phyloP scores from a whole-genome alignment of 1,140 invertebrate genomes.

The Hyles vespertilio region DNA sequence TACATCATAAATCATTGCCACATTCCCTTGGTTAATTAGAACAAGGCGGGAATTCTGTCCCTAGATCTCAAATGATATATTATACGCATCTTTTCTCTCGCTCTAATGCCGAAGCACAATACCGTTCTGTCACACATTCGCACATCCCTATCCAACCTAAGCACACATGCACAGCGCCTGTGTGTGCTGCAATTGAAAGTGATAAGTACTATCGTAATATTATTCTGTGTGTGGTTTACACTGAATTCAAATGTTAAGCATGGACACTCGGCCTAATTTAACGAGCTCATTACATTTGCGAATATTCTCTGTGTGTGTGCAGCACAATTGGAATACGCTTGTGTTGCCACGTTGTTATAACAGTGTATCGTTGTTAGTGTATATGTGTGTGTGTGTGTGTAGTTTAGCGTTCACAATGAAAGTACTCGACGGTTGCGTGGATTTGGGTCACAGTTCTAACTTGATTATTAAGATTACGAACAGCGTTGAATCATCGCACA shows the following conservation, averaged over 20 bases:
- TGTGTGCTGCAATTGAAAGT: background rate
- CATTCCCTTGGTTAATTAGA: conserved; percentile 43
- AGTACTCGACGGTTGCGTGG: conserved; percentile 65
- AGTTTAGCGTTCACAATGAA: conserved; percentile 68
- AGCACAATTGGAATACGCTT: conserved; percentile 10
- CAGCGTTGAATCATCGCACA: conserved; percentile 66
- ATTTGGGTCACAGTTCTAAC: conserved; percentile 70
- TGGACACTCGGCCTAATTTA: conserved; percentile 20
- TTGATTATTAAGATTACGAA: conserved; percentile 71
- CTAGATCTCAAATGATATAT: conserved; percentile 61
- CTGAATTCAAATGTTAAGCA: conserved; percentile 21
- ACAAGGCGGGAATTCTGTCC: conserved; percentile 49
- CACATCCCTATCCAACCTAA: background rate
- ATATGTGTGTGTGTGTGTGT: conserved; percentile 36
- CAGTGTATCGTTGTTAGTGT: conserved; percentile 14
- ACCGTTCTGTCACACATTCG: conserved; percentile 43
- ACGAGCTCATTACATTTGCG: conserved; percentile 23
- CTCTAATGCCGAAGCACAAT: conserved; percentile 64
- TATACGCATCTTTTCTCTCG: conserved; percentile 60
- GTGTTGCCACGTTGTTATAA: conserved; percentile 17
- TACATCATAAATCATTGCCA: conserved; percentile 25
- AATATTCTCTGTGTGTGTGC: conserved; percentile 32
- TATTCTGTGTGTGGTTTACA: conserved; percentile 1
- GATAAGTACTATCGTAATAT: background rate
- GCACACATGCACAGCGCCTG: background rate